These are phyloP conservation scores for Octonoba sinensis DNA, from an alignment of 2,888 invertebrate genomes.

Conservation along the genomic window DNA sequence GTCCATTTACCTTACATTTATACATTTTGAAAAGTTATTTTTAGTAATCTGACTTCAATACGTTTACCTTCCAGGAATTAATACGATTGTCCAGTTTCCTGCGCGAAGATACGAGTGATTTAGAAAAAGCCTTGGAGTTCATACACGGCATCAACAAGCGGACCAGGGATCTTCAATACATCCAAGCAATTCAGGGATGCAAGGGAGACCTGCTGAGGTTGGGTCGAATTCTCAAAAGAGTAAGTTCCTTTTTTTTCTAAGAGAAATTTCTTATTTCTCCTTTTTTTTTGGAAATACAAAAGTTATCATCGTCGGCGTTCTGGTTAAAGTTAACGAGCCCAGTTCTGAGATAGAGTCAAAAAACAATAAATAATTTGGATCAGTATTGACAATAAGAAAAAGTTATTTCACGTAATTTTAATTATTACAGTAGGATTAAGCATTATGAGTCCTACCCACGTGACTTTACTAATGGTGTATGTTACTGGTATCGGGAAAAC, in stretches of 20 bases:
- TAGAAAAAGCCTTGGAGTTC: slow-evolving; percentile 93
- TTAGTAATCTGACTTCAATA: background rate
- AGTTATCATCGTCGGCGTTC: too few relatives aligned
- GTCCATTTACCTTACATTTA: too few relatives aligned
- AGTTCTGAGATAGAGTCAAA: too few relatives aligned
- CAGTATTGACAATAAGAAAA: too few relatives aligned
- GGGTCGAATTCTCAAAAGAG: slow-evolving; percentile 90
- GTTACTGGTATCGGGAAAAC: too few relatives aligned
- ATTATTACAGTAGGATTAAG: too few relatives aligned
- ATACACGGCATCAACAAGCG: slow-evolving; percentile 90
- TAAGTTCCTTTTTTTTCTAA: slow-evolving; percentile 68
- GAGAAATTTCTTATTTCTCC: background rate
- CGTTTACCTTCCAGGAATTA: slow-evolving; percentile 80
- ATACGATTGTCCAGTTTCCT: slow-evolving; percentile 91
- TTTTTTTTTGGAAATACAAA: background rate
- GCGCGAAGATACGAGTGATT: slow-evolving; percentile 88
- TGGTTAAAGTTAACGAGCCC: too few relatives aligned
- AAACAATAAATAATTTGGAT: too few relatives aligned
- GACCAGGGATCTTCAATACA: slow-evolving; percentile 90
- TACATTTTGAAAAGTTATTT: too few relatives aligned
- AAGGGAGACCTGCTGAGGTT: slow-evolving; percentile 90
- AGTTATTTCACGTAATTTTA: too few relatives aligned
- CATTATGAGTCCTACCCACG: too few relatives aligned
- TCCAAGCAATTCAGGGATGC: slow-evolving; percentile 91
- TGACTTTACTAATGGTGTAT: too few relatives aligned